A percentile compares a stretch with the other conserved stretches of the same genome.
Evolutionary conservation across 2,888 invertebrate genomes (phyloP).

Genomic region (Heliothis peltigera): DNA sequence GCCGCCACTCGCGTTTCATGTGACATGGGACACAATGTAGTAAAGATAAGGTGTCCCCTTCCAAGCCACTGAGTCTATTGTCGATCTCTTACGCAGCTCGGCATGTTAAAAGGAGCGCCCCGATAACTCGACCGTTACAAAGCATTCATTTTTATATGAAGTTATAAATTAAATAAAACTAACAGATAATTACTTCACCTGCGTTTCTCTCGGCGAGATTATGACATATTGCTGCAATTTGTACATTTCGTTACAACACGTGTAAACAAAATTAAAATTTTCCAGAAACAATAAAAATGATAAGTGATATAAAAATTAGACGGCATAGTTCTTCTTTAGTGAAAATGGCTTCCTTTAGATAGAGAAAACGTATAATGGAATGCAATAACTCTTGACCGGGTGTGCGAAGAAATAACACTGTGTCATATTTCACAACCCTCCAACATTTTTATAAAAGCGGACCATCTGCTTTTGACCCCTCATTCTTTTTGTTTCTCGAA

Average conservation of each 20-base stretch:
- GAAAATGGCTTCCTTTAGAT: slow-evolving; percentile 90
- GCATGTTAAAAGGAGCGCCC: slow-evolving; percentile 79
- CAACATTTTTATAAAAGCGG: slow-evolving; percentile 90
- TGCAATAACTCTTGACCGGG: slow-evolving; percentile 90
- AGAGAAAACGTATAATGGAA: slow-evolving; percentile 90
- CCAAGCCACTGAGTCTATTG: slow-evolving; percentile 87
- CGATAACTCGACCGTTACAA: slow-evolving; percentile 70
- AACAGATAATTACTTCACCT: slow-evolving; percentile 54
- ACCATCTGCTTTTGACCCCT: slow-evolving; percentile 90
- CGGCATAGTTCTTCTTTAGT: slow-evolving; percentile 87
- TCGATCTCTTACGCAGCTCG: slow-evolving; percentile 85
- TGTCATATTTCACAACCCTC: slow-evolving; percentile 90
- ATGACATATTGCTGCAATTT: slow-evolving; percentile 32
- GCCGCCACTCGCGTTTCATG: slow-evolving; percentile 81
- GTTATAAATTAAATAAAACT: slow-evolving; percentile 61
- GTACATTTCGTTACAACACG: slow-evolving; percentile 25
- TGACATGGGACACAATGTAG: slow-evolving; percentile 87
- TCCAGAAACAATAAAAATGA: slow-evolving; percentile 76
- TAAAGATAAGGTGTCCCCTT: slow-evolving; percentile 87
- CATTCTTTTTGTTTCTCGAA: slow-evolving; percentile 89
- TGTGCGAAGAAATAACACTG: slow-evolving; percentile 90
- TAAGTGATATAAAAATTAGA: slow-evolving; percentile 86
- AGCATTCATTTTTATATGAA: slow-evolving; percentile 67
- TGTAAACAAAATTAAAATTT: slow-evolving; percentile 33
- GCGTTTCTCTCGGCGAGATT: slow-evolving; percentile 26